Base-by-base conservation (phyloP, 2,797 vertebrate species). In the Mormyrus proboscirostris region DNA sequence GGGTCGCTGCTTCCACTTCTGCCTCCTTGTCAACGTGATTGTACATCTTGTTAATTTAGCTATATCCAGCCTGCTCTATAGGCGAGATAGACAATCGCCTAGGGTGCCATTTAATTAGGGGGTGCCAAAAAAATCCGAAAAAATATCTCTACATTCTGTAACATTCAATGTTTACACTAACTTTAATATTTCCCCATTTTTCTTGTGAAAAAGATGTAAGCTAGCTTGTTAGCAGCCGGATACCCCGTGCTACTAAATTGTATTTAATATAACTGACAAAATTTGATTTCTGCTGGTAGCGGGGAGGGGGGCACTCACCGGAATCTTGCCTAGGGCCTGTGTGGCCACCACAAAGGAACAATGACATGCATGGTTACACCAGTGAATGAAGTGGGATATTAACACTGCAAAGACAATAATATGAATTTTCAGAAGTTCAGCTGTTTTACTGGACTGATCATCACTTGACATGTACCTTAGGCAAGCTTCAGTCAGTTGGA, bases 401-500 rank as follows among this genome's bases (percentile, higher is more conserved):
- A 86, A 41, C 9, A 44, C 79, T 76, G 14, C 25, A 83, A 44
- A 83, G 7, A 49, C 7, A 22, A 9, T 49, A 12, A 7, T 22
- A 22, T 16, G 82, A 85, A 51, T 12, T 25, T 49, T 12, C 82
- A 85, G 44, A 51, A 51, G 49, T 47, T 14, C 79, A 33, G 41
- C 44, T 38, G 3, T 50, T n/a, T 91, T 4, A 65, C 12, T 89
- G 14, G 12, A 53, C 41, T 5, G 50, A 50, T 59, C 49, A 44
- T 50, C 22, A n/a, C 29, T 22, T 88, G 62, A 90, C 33, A 22
- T 88, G 33, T 91, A 89, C 73, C 89, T 83, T 89, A 97, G 97
- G 95, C 93, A 59, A 92, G 92, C 4, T 87, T 93, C 2, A 87
- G 89, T 19, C 79, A 44, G 12, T 92, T 97, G 92, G 96, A 97